phyloP scores from a whole-genome alignment of 2,113 vertebrate species.

The Zapus hudsonius region DNA sequence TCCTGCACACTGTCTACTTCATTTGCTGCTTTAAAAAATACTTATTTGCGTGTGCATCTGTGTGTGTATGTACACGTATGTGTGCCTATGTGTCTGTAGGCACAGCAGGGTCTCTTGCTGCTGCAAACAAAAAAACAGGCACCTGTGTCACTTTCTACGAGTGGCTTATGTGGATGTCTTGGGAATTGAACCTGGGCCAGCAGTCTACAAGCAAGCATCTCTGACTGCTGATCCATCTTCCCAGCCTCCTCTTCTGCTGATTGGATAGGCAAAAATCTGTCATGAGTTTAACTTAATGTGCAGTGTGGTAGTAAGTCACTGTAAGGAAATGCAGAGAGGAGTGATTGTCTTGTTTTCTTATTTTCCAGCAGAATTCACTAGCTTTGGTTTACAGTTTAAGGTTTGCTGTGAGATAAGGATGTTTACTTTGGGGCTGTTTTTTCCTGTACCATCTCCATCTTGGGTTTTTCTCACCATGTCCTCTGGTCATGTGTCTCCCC shows the following conservation, averaged over 20 bases:
- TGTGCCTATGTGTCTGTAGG: too few relatives aligned
- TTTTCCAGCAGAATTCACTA: background rate
- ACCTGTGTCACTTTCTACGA: too few relatives aligned
- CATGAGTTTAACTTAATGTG: accelerated
- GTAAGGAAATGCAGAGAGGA: accelerated
- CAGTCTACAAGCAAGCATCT: too few relatives aligned
- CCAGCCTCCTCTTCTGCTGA: too few relatives aligned
- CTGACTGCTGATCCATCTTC: too few relatives aligned
- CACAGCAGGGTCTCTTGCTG: too few relatives aligned
- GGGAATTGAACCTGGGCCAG: too few relatives aligned
- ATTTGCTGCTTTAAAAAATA: background rate
- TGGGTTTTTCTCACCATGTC: accelerated
- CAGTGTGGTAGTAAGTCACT: background rate
- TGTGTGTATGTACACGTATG: too few relatives aligned
- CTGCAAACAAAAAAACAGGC: too few relatives aligned
- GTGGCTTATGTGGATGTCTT: too few relatives aligned
- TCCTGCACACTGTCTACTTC: accelerated
- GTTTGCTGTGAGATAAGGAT: too few relatives aligned
- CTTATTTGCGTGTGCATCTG: too few relatives aligned
- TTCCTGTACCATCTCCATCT: accelerated
- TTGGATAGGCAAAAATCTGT: background rate
- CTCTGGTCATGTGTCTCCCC: background rate
- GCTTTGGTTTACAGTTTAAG: background rate
- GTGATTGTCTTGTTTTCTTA: background rate
- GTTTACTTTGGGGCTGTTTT: background rate